These are phyloP conservation scores for Spilosoma lubricipeda DNA, from an alignment of 2,888 invertebrate genomes.

Conservation along the genomic window DNA sequence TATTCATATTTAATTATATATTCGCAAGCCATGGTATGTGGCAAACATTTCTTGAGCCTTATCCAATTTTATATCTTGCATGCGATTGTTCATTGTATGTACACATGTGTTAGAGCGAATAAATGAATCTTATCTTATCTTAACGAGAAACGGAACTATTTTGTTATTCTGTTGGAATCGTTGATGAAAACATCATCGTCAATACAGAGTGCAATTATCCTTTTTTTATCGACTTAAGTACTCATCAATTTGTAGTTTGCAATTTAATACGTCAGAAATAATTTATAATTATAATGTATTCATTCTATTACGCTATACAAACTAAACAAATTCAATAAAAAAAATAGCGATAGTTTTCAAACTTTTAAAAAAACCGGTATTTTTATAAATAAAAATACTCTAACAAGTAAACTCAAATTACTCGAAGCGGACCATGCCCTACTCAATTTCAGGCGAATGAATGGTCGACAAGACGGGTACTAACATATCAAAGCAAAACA, in stretches of 20 bases:
- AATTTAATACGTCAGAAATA: not conserved
- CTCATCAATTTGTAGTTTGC: too few relatives aligned
- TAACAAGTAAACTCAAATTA: not conserved
- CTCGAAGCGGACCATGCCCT: not conserved
- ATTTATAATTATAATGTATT: not conserved
- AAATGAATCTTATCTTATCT: too few relatives aligned
- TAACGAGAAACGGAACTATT: not conserved
- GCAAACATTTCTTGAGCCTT: too few relatives aligned
- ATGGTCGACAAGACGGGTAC: conserved; percentile 7
- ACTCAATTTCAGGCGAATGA: conserved; percentile 9
- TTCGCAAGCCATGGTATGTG: too few relatives aligned
- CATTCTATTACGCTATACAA: too few relatives aligned
- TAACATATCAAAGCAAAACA: conserved; percentile 14
- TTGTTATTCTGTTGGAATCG: too few relatives aligned
- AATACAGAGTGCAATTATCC: not conserved
- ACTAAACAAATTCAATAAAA: too few relatives aligned
- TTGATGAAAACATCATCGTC: not conserved
- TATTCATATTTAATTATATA: too few relatives aligned
- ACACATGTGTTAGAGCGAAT: too few relatives aligned
- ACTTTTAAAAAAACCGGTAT: not conserved
- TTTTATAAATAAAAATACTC: not conserved
- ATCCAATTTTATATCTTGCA: too few relatives aligned
- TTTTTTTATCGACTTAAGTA: too few relatives aligned
- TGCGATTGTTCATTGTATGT: too few relatives aligned
- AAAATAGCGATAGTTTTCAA: not conserved